phyloP scores from a whole-genome alignment of 2,113 vertebrate genomes.

The Smithornis capensis region DNA sequence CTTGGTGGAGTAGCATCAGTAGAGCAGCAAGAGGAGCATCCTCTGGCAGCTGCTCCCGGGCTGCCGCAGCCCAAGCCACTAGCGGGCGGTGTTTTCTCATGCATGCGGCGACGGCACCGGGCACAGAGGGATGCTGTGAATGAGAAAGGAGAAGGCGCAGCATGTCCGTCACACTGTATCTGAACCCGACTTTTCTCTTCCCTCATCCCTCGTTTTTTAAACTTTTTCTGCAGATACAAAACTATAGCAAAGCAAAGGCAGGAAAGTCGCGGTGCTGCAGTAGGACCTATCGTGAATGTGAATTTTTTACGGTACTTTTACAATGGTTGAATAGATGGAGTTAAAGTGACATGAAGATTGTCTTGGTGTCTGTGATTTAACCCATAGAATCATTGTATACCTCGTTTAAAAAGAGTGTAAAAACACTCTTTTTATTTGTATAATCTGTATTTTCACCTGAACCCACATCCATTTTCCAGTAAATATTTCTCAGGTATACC shows the following conservation, averaged over 20 bases:
- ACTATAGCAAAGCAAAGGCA: not conserved
- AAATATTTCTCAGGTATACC: not conserved
- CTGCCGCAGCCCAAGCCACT: not conserved
- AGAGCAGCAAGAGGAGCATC: not conserved
- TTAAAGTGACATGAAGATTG: not conserved
- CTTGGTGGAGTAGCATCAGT: not conserved
- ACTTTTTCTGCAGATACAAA: not conserved
- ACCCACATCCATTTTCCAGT: not conserved
- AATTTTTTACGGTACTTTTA: not conserved
- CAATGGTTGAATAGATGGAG: not conserved
- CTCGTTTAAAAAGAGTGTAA: too few relatives aligned
- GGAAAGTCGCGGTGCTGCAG: not conserved
- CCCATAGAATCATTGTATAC: not conserved
- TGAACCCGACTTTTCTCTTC: not conserved
- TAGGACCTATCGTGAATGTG: rapidly evolving
- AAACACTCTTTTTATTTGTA: not conserved
- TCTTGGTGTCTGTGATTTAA: not conserved
- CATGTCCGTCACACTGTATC: rapidly evolving
- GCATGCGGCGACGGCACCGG: not conserved
- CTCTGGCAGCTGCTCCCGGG: not conserved
- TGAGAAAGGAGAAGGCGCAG: not conserved
- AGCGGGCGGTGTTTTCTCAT: conserved; percentile 48
- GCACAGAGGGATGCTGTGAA: rapidly evolving
- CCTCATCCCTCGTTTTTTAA: not conserved
- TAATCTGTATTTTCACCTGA: not conserved